Evolutionary conservation across 2,113 vertebrate species (phyloP).

Genomic region (Zapus hudsonius): DNA sequence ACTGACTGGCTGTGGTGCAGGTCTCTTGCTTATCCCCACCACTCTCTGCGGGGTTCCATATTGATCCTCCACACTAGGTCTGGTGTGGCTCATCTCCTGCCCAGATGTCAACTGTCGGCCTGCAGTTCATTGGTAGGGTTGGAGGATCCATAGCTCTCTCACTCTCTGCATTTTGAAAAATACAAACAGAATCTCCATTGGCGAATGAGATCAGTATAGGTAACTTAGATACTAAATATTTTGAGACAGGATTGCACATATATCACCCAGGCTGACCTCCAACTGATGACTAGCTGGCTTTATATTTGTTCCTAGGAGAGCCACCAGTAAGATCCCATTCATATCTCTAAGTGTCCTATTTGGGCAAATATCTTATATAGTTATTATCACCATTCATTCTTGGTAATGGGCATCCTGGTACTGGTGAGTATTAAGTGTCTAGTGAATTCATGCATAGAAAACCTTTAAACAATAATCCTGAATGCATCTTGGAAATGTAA

Average conservation of each 20-base stretch:
- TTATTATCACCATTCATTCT: neutral
- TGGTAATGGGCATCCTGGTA: rapidly evolving
- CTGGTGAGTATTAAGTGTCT: neutral
- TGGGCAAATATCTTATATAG: neutral
- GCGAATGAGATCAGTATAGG: no score
- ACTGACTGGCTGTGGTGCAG: no score
- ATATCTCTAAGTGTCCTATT: neutral
- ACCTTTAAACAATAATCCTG: neutral
- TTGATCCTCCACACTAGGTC: no score
- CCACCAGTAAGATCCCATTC: neutral
- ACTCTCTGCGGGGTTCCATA: no score
- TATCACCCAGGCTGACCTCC: neutral
- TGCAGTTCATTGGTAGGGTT: no score
- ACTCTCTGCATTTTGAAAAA: no score
- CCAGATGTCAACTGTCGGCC: no score
- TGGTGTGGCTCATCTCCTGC: no score
- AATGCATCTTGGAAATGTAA: neutral
- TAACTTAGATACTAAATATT: no score
- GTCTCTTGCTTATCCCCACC: no score
- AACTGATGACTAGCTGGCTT: neutral
- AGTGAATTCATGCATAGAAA: neutral
- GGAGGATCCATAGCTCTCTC: no score
- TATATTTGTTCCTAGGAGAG: neutral
- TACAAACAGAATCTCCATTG: no score
- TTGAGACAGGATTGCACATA: neutral